These are phyloP conservation scores for Spheniscus humboldti DNA, from an alignment of 2,797 vertebrate genomes.

Conservation along the genomic window DNA sequence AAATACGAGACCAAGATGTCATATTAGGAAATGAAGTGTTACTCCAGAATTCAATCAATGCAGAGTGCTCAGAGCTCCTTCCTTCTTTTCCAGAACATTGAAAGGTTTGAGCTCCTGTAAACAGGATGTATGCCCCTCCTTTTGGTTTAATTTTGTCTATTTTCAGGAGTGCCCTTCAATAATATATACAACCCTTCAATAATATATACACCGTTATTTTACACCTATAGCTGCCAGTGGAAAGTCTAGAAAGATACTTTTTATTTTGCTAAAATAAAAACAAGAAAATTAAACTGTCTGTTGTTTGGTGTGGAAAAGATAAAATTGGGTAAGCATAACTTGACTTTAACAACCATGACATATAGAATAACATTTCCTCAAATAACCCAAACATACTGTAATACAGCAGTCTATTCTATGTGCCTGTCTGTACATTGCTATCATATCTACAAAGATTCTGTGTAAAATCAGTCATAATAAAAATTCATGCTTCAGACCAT, in stretches of 20 bases:
- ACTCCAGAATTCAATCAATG: not conserved
- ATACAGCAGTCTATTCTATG: not conserved
- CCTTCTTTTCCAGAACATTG: not conserved
- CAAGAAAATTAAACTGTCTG: not conserved
- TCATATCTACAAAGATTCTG: not conserved
- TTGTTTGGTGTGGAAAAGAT: not conserved
- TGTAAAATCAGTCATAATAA: not conserved
- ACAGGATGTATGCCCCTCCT: accelerated
- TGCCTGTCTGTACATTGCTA: not conserved
- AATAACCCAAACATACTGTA: not conserved
- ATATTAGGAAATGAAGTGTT: not conserved
- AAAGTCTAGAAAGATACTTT: not conserved
- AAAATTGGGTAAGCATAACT: not conserved
- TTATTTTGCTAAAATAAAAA: not conserved
- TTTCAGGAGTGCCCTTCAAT: not conserved
- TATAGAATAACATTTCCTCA: not conserved
- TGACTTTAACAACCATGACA: not conserved
- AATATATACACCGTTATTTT: not conserved
- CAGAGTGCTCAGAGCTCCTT: not conserved
- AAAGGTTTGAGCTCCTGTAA: not conserved
- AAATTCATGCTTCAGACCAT: not conserved
- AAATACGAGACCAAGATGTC: not conserved
- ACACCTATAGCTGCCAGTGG: not conserved
- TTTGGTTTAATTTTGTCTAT: not conserved
- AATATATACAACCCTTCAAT: not conserved